Percentiles rank a stretch among this genome's conserved stretches.
These are phyloP conservation scores for Heterochromis multidens DNA, from an alignment of 2,113 vertebrate genomes.

Conservation along the genomic window DNA sequence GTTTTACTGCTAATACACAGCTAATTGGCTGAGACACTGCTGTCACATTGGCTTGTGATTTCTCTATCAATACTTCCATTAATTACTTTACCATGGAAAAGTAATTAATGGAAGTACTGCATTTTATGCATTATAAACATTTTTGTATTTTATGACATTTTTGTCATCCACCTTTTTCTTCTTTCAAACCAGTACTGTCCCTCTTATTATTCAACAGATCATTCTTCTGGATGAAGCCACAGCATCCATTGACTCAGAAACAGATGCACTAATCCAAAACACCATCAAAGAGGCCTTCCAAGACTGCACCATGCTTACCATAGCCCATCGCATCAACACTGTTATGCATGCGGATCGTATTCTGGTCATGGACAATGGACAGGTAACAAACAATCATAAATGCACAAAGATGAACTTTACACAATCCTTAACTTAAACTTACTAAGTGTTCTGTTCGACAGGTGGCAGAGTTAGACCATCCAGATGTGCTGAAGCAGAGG, in stretches of 20 bases:
- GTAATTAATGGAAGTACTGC: no score
- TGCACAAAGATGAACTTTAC: background rate
- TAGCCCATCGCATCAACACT: constrained; percentile 83
- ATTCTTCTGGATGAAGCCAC: constrained; percentile 85
- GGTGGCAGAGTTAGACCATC: constrained; percentile 78
- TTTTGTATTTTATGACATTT: background rate
- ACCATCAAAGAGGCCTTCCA: constrained; percentile 80
- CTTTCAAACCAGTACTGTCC: no score
- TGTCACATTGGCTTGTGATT: background rate
- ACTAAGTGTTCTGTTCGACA: constrained; percentile 17
- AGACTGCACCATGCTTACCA: constrained; percentile 81
- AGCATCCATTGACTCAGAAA: constrained; percentile 86
- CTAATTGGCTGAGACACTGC: background rate
- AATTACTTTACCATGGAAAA: background rate
- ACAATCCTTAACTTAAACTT: background rate
- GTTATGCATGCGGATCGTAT: constrained; percentile 78
- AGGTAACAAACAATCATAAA: constrained; percentile 64
- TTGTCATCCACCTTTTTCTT: background rate
- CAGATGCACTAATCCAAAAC: constrained; percentile 78
- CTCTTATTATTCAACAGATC: constrained; percentile 65
- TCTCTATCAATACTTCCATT: background rate
- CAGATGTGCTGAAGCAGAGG: constrained; percentile 76
- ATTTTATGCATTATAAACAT: background rate
- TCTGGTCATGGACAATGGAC: constrained; percentile 82
- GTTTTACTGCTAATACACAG: background rate